Evolutionary conservation across 2,888 invertebrate species (phyloP).

Genomic region (Tachina grossa): DNA sequence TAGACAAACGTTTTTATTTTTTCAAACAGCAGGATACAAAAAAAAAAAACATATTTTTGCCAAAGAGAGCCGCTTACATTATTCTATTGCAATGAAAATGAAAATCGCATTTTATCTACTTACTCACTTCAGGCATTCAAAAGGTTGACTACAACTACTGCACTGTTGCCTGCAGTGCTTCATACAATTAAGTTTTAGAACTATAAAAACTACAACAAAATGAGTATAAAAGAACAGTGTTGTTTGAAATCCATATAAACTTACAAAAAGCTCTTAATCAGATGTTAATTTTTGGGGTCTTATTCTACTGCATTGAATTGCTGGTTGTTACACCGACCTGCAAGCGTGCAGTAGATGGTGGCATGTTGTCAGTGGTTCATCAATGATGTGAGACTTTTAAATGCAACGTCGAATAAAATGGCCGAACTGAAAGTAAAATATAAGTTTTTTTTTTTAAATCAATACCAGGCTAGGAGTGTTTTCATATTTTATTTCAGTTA

Average conservation of each 20-base stretch:
- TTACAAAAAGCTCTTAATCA: constrained; percentile 58
- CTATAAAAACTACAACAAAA: constrained; percentile 2
- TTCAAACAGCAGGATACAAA: not conserved
- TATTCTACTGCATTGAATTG: constrained; percentile 43
- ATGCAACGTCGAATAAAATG: not conserved
- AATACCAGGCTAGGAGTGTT: too few relatives aligned
- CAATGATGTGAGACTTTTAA: not conserved
- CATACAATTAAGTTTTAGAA: constrained; percentile 20
- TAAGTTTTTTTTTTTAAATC: too few relatives aligned
- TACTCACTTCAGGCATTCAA: constrained; percentile 36
- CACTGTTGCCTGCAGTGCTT: constrained; percentile 17
- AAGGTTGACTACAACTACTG: constrained; percentile 17
- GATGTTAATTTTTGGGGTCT: constrained; percentile 58
- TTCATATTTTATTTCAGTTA: too few relatives aligned
- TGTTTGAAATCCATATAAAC: constrained; percentile 13
- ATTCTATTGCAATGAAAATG: constrained; percentile 1
- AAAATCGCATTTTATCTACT: constrained; percentile 4
- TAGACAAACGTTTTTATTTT: constrained; percentile 1
- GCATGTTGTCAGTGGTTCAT: not conserved
- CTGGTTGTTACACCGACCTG: too few relatives aligned
- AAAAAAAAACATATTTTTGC: constrained; percentile 16
- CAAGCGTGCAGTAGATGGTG: not conserved
- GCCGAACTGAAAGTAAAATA: constrained; percentile 4
- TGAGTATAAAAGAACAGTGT: not conserved
- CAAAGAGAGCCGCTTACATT: constrained; percentile 9